Conservation (phyloP, 2,888 invertebrate species). For the Pseudeuparius sepicola region DNA sequence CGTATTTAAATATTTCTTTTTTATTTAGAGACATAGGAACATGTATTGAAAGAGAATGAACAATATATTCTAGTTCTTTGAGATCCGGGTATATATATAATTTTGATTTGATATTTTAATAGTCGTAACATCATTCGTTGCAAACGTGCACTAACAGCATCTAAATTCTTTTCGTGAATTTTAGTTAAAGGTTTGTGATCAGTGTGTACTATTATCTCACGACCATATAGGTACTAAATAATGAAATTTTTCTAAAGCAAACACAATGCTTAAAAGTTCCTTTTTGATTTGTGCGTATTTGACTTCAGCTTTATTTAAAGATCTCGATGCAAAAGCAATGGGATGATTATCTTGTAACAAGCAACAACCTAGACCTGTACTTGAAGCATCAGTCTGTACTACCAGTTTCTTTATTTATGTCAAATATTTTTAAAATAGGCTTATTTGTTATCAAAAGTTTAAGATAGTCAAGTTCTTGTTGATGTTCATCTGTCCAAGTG, state of each 20-base stretch:
- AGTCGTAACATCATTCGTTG: slow-evolving; percentile 12
- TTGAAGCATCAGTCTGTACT: slow-evolving; percentile 17
- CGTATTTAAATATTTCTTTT: slow-evolving; percentile 11
- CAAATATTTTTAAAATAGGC: slow-evolving; percentile 19
- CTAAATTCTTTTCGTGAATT: background rate
- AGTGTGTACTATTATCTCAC: slow-evolving; percentile 23
- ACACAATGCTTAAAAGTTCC: slow-evolving; percentile 29
- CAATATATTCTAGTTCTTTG: slow-evolving; percentile 7
- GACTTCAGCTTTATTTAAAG: slow-evolving; percentile 17
- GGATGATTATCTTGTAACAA: slow-evolving; percentile 19
- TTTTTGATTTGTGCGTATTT: slow-evolving; percentile 32
- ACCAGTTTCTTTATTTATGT: slow-evolving; percentile 13
- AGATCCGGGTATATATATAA: slow-evolving; percentile 13
- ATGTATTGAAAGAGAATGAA: background rate
- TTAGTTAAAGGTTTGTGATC: slow-evolving; percentile 27
- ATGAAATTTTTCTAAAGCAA: slow-evolving; percentile 29
- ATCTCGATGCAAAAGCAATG: slow-evolving; percentile 19
- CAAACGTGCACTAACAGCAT: slow-evolving; percentile 3
- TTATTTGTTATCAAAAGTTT: slow-evolving; percentile 7
- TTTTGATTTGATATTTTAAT: slow-evolving; percentile 11
- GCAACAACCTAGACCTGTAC: slow-evolving; percentile 16
- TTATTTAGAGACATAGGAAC: slow-evolving; percentile 9
- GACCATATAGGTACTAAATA: slow-evolving; percentile 31
- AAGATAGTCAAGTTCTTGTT: slow-evolving; percentile 7
- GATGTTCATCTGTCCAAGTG: slow-evolving; percentile 18